These are phyloP conservation scores for Oxyruncus cristatus DNA, from an alignment of 2,113 vertebrate species.

Conservation along the genomic window DNA sequence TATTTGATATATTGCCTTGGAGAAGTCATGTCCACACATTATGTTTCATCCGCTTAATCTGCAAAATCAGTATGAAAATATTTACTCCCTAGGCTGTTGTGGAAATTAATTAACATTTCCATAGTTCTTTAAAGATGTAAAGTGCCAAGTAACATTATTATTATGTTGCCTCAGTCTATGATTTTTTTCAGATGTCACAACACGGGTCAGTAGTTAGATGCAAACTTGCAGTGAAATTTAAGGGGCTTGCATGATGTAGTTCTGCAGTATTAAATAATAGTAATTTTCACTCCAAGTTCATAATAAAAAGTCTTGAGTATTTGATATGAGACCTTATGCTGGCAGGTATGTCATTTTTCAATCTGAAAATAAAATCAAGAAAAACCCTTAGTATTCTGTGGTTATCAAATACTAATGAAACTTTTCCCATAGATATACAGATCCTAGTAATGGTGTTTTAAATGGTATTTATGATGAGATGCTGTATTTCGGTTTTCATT, in stretches of 20 bases:
- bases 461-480: not conserved
- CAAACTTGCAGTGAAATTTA: not conserved
- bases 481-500: not conserved
- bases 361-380: not conserved
- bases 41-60: slow-evolving; percentile 27
- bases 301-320: not conserved
- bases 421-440: not conserved
- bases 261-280: not conserved
- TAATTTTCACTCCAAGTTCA: not conserved
- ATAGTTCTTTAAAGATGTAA: slow-evolving; percentile 45
- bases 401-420: not conserved
- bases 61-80: slow-evolving; percentile 42
- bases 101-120: slow-evolving; percentile 50
- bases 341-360: not conserved
- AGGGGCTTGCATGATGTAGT: not conserved
- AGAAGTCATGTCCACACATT: not conserved
- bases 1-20: not conserved
- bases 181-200: not conserved
- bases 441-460: not conserved
- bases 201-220: not conserved
- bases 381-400: not conserved
- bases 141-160: slow-evolving; percentile 2
- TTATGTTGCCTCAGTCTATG: not conserved
- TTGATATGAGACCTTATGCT: not conserved
- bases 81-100: slow-evolving; percentile 54